Evolutionary conservation across 2,797 vertebrate genomes (phyloP), one percentile per base, ranked within the genome.

Genomic region (Fundulus diaphanus): DNA sequence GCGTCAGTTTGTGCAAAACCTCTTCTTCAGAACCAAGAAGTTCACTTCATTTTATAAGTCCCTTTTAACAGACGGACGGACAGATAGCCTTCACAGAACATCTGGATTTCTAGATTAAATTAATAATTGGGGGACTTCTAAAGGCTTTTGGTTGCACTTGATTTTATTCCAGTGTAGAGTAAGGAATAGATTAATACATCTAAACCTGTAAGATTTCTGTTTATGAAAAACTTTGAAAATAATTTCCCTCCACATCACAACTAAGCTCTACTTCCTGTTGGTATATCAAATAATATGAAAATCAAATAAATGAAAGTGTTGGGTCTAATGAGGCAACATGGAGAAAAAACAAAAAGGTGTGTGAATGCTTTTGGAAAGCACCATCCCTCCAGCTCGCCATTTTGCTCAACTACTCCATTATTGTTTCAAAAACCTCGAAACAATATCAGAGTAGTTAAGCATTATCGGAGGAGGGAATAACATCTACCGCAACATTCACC

Each of bases 401-500:
- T 65, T 65, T 42, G 22, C n/a, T n/a, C n/a, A n/a, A n/a, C n/a
- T n/a, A n/a, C n/a, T n/a, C n/a, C n/a, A n/a, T n/a, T n/a, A n/a
- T n/a, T n/a, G n/a, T n/a, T n/a, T n/a, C n/a, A n/a, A n/a, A n/a
- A 40, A 65, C 61, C 0, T 40, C 13, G 12, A n/a, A 40, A n/a
- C 22, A 42, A 24, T 40, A 65, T 29, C 37, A 0, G 37, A 37
- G 35, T n/a, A 42, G 24, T 40, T n/a, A n/a, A 65, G n/a, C 5
- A 24, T 65, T 65, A 65, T 42, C 42, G 63, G 22, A n/a, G 63
- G 63, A 66, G 4, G 5, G 4, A 66, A 66, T 16, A 66, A 42
- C 37, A 42, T 66, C 9, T 20, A 20, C 40, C 57, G 40, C 54
- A 68, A 74, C 33, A 77, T 44, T 80, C 66, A 82, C 83, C 80